Evolutionary conservation across 2,888 invertebrate species (phyloP).

Genomic region (Trichacis sp.): DNA sequence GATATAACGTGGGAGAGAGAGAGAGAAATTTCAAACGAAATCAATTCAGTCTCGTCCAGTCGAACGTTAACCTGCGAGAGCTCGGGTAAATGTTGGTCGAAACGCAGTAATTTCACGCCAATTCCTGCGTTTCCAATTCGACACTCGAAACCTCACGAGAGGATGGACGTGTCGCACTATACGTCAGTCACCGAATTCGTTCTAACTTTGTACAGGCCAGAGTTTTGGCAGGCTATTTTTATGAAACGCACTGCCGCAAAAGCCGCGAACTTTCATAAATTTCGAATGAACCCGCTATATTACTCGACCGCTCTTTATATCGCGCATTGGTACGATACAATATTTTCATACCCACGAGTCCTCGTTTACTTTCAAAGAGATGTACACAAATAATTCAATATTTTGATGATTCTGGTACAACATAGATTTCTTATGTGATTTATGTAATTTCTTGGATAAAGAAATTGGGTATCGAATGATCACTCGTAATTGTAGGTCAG

Average conservation of each 20-base stretch:
- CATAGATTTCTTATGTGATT: too few relatives aligned
- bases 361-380: too few relatives aligned
- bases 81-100: conserved; percentile 66
- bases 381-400: too few relatives aligned
- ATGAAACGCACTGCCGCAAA: neutral
- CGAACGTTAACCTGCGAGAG: conserved; percentile 59
- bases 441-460: too few relatives aligned
- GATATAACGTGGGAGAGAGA: conserved; percentile 34
- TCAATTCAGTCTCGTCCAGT: conserved; percentile 67
- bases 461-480: too few relatives aligned
- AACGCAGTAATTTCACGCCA: conserved; percentile 66
- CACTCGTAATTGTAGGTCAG: too few relatives aligned
- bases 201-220: conserved; percentile 30
- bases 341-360: too few relatives aligned
- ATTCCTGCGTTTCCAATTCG: conserved; percentile 58
- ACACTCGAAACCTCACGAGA: conserved; percentile 52
- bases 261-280: conserved; percentile 11
- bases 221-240: conserved; percentile 32
- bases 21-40: conserved; percentile 66
- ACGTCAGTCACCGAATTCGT: conserved; percentile 42
- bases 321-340: too few relatives aligned
- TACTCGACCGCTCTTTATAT: too few relatives aligned
- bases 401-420: too few relatives aligned
- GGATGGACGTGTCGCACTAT: conserved; percentile 44
- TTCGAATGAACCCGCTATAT: neutral